These are phyloP conservation scores for Ctenoplectra terminalis DNA, from an alignment of 1,140 invertebrate genomes.

Conservation along the genomic window DNA sequence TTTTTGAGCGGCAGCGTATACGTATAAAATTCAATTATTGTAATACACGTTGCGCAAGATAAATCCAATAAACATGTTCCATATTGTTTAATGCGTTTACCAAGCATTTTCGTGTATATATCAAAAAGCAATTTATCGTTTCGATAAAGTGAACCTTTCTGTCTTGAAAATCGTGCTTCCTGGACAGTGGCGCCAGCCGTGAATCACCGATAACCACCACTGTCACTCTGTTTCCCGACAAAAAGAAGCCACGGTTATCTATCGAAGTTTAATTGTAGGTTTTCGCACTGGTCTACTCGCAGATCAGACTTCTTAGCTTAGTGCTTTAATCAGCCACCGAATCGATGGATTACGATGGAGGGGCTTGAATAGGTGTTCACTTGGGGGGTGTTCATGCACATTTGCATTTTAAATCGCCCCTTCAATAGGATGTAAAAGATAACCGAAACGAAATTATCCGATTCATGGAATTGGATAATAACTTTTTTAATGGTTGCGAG, in stretches of 20 bases:
- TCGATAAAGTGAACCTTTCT: constrained; percentile 3
- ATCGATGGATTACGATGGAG: constrained; percentile 40
- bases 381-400: constrained; percentile 41
- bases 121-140: not conserved
- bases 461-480: not conserved
- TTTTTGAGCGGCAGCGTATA: no score
- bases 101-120: not conserved
- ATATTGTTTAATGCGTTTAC: not conserved
- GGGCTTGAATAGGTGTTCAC: constrained; percentile 45
- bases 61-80: not conserved
- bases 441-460: not conserved
- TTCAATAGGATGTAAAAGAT: constrained; percentile 16
- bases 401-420: constrained; percentile 53
- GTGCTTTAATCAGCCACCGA: constrained; percentile 39
- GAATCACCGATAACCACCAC: not conserved
- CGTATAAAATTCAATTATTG: no score
- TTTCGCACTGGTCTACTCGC: not conserved
- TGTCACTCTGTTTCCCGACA: not conserved
- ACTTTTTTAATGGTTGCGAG: not conserved
- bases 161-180: constrained; percentile 8
- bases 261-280: not conserved
- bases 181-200: not conserved
- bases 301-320: constrained; percentile 45
- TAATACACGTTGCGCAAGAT: not conserved
- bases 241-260: not conserved